Evolutionary conservation across 1,140 invertebrate genomes (phyloP).

Genomic region (Aphelinus atriplicis): DNA sequence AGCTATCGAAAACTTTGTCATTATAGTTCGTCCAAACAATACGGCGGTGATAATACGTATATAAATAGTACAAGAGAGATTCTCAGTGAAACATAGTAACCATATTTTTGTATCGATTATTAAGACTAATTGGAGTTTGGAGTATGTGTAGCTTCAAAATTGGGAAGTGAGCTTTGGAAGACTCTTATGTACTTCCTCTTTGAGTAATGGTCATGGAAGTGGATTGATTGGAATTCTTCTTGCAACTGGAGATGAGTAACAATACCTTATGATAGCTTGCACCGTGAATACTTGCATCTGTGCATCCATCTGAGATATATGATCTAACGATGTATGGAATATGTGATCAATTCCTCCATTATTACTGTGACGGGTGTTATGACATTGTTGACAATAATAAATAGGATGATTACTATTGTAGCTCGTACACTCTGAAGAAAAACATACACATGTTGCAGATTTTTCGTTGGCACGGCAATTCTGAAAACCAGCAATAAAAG

Average conservation of each 20-base stretch:
- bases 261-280: slow-evolving; percentile 93
- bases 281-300: slow-evolving; percentile 94
- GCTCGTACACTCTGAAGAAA: slow-evolving; percentile 94
- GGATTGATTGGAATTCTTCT: too few relatives aligned
- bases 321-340: slow-evolving; percentile 84
- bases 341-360: slow-evolving; percentile 88
- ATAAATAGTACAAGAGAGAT: too few relatives aligned
- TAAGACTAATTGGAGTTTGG: too few relatives aligned
- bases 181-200: too few relatives aligned
- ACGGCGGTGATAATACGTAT: too few relatives aligned
- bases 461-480: slow-evolving; percentile 93
- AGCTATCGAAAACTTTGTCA: too few relatives aligned
- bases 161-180: too few relatives aligned
- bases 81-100: too few relatives aligned
- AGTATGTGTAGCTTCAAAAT: too few relatives aligned
- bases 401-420: slow-evolving; percentile 97
- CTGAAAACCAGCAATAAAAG: slow-evolving; percentile 61
- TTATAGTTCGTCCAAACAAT: too few relatives aligned
- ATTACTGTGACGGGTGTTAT: slow-evolving; percentile 88
- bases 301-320: slow-evolving; percentile 87
- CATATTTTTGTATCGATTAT: too few relatives aligned
- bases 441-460: slow-evolving; percentile 95
- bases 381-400: slow-evolving; percentile 91
- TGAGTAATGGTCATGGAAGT: too few relatives aligned
- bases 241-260: neutral